Evolutionary conservation across 2,888 invertebrate genomes (phyloP).

Genomic region (Drosophila tanythrix): DNA sequence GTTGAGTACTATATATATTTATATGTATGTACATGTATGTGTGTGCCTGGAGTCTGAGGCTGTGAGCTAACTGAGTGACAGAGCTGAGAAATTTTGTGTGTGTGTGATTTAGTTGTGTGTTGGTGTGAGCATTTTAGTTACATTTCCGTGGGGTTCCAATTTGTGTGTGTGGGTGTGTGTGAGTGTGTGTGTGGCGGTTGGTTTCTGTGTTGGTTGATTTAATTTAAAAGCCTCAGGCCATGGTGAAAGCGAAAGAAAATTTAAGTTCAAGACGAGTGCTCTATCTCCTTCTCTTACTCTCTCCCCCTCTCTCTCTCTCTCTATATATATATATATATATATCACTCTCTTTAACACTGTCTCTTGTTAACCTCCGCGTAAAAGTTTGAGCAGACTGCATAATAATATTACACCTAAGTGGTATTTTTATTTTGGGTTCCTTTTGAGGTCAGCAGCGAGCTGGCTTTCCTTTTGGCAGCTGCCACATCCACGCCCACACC

Average conservation of each 20-base stretch:
- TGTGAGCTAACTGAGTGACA: slow-evolving; percentile 27
- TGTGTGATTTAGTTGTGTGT: slow-evolving; percentile 55
- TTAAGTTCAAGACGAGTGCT: slow-evolving; percentile 10
- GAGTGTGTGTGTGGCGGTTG: slow-evolving; percentile 59
- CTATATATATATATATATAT: too few species aligned
- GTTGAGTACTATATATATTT: neutral
- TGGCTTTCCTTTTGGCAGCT: slow-evolving; percentile 16
- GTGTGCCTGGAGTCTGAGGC: neutral
- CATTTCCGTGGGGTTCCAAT: slow-evolving; percentile 54
- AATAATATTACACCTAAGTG: slow-evolving; percentile 47
- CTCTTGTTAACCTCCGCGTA: neutral
- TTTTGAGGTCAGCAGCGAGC: slow-evolving; percentile 20
- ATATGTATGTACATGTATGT: slow-evolving; percentile 3
- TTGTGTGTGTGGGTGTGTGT: slow-evolving; percentile 16
- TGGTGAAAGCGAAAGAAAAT: slow-evolving; percentile 8
- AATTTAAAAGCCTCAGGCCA: slow-evolving; percentile 71
- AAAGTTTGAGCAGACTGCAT: slow-evolving; percentile 58
- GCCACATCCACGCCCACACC: slow-evolving; percentile 14
- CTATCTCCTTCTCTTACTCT: neutral
- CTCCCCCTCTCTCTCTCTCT: neutral
- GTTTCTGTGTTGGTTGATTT: slow-evolving; percentile 65
- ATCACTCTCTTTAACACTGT: neutral
- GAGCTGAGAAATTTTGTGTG: slow-evolving; percentile 29
- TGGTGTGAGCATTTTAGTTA: slow-evolving; percentile 62
- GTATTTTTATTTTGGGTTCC: neutral